Evolutionary conservation across 2,888 invertebrate genomes (phyloP), one percentile per base, ranked within the genome.

Genomic region (Phortica magna): DNA sequence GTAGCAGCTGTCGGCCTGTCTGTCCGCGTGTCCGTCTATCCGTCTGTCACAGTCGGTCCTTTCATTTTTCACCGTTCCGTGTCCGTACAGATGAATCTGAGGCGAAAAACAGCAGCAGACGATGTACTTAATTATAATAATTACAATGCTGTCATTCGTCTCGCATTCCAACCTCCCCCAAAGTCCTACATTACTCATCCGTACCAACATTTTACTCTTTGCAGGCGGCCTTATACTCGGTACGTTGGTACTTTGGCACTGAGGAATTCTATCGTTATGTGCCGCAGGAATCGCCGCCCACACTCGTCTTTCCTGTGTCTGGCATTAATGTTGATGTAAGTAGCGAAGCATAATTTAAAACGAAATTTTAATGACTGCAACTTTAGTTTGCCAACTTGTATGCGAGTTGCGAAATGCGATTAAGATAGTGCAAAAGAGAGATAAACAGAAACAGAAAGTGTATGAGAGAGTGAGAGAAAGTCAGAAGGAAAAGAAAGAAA

Each of bases 241-340:
- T 95, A 80, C 94, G 94, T 89, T 95, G 94, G 94, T 94, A 94
- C 91, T 93, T 94, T 83, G 93, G 93, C 79, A 87, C 91, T 43
- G 92, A 93, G 81, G 94, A 95, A 89, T 94, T 95, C 91, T 95
- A 94, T 90, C 93, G 94, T 81, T 94, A 92, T 88, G 93, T 94
- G 76, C 94, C 94, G 53, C 94, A 93, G 81, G 94, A 94, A 86
- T 89, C 92, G 64, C 94, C 94, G 53, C 93, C 94, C 74, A 93
- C 93, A 79, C 92, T 93, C 80, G 93, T 93, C 77, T 94, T 94
- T 89, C 90, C 92, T 19, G 92, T 93, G 75, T 92, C 93, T 55
- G 94, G 93, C 82, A 93, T 94, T 82, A 92, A 93, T 88, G 93
- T 94, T 77, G 94, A 95, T 89, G 94, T 94, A 91, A 94, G 94